Evolutionary conservation across 2,113 vertebrate species (phyloP).

Genomic region (Sakesphorus luctuosus): DNA sequence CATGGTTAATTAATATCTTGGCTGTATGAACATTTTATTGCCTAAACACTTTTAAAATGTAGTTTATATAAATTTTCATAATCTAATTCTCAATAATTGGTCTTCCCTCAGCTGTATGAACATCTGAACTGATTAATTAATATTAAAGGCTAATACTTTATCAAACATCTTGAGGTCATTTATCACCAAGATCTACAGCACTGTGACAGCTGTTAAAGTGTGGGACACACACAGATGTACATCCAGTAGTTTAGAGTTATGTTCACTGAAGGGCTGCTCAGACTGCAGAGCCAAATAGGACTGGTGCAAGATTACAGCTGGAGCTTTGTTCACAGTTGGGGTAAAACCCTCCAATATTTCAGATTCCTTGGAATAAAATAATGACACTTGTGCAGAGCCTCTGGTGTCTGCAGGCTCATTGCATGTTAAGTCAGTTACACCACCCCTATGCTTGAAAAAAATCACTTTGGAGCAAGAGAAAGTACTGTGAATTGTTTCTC

Average conservation of each 20-base stretch:
- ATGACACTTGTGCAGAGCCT: neutral
- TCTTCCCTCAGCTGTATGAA: neutral
- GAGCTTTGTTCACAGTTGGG: neutral
- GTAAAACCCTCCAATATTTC: neutral
- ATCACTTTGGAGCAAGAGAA: neutral
- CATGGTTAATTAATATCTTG: neutral
- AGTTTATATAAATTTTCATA: neutral
- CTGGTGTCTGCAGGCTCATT: neutral
- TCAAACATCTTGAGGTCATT: neutral
- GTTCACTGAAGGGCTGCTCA: neutral
- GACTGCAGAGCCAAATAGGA: neutral
- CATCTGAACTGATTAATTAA: neutral
- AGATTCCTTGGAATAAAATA: neutral
- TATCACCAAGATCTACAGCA: neutral
- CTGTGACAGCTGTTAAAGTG: neutral
- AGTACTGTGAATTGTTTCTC: neutral
- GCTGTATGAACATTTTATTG: neutral
- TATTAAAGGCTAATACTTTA: neutral
- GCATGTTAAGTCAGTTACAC: neutral
- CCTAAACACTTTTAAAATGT: neutral
- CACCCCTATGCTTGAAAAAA: neutral
- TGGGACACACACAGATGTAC: fast-evolving
- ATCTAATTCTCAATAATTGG: neutral
- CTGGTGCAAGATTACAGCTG: neutral
- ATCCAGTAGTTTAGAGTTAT: neutral